Conservation (phyloP, 1,140 invertebrate genomes). For the Caenorhabditis elegans region WBcel235 BX284603.4:10332501-10333000, state of each 20-base stretch:
- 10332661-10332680: too few relatives aligned
- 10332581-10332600: background rate
- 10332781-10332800: too few relatives aligned
- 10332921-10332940: background rate
- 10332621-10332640: background rate
- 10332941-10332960: background rate
- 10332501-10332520: background rate
- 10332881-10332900: too few relatives aligned
- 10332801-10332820: too few relatives aligned
- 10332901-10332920: background rate
- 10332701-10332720: background rate
- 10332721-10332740: too few relatives aligned
- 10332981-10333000: slow-evolving; percentile 7
- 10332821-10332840: too few relatives aligned
- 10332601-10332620: background rate
- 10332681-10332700: too few relatives aligned
- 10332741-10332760: too few relatives aligned
- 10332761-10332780: too few relatives aligned
- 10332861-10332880: background rate
- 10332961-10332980: background rate
- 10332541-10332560: background rate
- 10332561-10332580: background rate
- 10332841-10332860: background rate
- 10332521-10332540: background rate
- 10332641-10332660: background rate